Conservation (phyloP, 2,888 invertebrate genomes). For the Apoda limacodes region DNA sequence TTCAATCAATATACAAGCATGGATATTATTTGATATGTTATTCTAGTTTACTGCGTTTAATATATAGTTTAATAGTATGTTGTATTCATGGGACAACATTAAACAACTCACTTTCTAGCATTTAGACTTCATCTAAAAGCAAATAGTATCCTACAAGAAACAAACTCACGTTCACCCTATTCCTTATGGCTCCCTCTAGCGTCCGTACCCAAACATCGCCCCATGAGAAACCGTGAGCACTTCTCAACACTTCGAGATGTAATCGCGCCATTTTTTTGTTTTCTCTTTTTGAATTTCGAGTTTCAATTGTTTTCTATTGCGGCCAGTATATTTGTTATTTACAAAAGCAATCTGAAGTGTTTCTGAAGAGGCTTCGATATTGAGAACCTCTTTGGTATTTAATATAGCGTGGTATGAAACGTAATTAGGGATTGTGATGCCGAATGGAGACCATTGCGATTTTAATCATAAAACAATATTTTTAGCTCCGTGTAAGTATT, state of each 20-base stretch:
- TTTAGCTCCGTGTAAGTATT: too few relatives aligned
- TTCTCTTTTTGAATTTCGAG: conserved; percentile 38
- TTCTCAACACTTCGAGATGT: conserved; percentile 55
- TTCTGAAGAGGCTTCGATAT: conserved; percentile 50
- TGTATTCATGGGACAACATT: too few relatives aligned
- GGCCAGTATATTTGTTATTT: conserved; percentile 38
- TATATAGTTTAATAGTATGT: too few relatives aligned
- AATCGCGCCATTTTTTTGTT: conserved; percentile 64
- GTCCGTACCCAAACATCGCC: conserved; percentile 60
- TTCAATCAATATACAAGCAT: too few relatives aligned
- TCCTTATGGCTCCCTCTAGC: conserved; percentile 51
- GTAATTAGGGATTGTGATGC: conserved; percentile 36
- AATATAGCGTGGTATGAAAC: conserved; percentile 26
- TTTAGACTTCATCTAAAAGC: too few relatives aligned
- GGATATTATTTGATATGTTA: too few relatives aligned
- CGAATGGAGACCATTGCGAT: too few relatives aligned
- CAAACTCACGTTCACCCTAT: conserved; percentile 25
- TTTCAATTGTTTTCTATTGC: conserved; percentile 47
- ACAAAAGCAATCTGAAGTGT: conserved; percentile 41
- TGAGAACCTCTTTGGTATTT: conserved; percentile 40
- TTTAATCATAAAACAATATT: too few relatives aligned
- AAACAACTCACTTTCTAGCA: too few relatives aligned
- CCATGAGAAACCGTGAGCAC: conserved; percentile 62
- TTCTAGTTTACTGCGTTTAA: too few relatives aligned
- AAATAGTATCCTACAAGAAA: neutral